phyloP scores from a whole-genome alignment of 2,888 invertebrate genomes.

The Drosophila suboccidentalis region DNA sequence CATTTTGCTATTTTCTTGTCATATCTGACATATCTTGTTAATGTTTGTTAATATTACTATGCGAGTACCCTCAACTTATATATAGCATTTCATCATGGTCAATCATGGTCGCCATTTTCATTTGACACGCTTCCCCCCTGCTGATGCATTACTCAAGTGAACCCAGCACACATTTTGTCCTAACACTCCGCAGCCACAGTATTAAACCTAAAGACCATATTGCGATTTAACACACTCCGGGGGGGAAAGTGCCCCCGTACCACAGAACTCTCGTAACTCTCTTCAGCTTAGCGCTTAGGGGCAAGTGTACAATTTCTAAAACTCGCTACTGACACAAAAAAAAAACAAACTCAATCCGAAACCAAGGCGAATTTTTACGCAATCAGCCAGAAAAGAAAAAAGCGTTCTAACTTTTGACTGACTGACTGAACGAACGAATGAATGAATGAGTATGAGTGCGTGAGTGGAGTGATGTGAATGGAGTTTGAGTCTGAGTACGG shows the following conservation, averaged over 20 bases:
- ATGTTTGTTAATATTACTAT: conserved; percentile 49
- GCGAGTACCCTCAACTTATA: not conserved
- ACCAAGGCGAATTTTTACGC: conserved; percentile 48
- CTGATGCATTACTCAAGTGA: conserved; percentile 30
- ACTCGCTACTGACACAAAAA: conserved; percentile 6
- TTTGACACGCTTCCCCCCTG: conserved; percentile 21
- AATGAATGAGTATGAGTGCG: conserved; percentile 21
- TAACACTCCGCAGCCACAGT: conserved; percentile 30
- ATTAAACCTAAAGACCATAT: conserved; percentile 52
- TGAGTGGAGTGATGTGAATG: conserved; percentile 26
- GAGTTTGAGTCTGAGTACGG: conserved; percentile 36
- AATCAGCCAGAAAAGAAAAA: conserved; percentile 50
- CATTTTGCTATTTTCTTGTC: conserved; percentile 19
- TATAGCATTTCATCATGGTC: conserved; percentile 26
- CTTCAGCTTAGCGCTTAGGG: conserved; percentile 47
- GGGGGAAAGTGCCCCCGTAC: conserved; percentile 28
- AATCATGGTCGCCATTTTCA: conserved; percentile 46
- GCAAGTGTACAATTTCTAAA: conserved; percentile 37
- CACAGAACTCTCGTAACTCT: conserved; percentile 30
- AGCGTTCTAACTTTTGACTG: conserved; percentile 61
- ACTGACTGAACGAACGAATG: conserved; percentile 42
- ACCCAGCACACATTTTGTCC: conserved; percentile 33
- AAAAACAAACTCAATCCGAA: conserved; percentile 14
- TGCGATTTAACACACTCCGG: conserved; percentile 61
- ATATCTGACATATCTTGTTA: conserved; percentile 46